A percentile compares a stretch with the other conserved stretches of the same genome.
Conservation (phyloP, 2,888 invertebrate species). For the Himalopsyche tibetana region DNA sequence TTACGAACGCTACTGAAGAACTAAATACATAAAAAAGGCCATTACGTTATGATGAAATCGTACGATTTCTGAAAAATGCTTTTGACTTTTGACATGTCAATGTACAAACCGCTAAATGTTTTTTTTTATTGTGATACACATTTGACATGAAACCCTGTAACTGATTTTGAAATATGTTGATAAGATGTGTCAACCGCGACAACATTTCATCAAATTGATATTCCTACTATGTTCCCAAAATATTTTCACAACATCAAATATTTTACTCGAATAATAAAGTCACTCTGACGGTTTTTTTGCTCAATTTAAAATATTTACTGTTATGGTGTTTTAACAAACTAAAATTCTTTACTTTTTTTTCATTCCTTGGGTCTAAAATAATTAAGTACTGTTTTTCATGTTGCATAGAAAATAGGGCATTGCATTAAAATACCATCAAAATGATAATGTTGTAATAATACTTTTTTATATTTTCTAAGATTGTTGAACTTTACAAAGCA, state of each 20-base stretch:
- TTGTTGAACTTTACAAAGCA: slow-evolving; percentile 2
- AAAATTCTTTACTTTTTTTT: too few relatives aligned
- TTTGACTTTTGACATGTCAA: slow-evolving; percentile 13
- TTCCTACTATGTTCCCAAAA: not conserved
- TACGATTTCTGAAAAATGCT: not conserved
- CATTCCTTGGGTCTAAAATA: too few relatives aligned
- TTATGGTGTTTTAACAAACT: too few relatives aligned
- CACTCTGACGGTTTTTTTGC: too few relatives aligned
- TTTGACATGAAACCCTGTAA: not conserved
- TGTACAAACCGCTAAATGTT: not conserved
- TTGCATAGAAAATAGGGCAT: too few relatives aligned
- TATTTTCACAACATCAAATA: too few relatives aligned
- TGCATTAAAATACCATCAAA: too few relatives aligned
- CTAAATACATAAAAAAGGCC: not conserved
- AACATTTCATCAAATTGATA: not conserved
- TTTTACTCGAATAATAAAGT: too few relatives aligned
- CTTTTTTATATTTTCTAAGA: not conserved
- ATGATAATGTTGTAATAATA: not conserved
- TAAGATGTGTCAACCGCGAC: not conserved
- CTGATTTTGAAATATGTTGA: not conserved
- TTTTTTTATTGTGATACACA: not conserved
- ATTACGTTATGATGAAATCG: not conserved
- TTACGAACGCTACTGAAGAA: not conserved
- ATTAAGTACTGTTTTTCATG: too few relatives aligned
- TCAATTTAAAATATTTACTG: too few relatives aligned